These are phyloP conservation scores for Corydoras maculifer DNA, from an alignment of 2,113 vertebrate genomes.

Conservation along the genomic window DNA sequence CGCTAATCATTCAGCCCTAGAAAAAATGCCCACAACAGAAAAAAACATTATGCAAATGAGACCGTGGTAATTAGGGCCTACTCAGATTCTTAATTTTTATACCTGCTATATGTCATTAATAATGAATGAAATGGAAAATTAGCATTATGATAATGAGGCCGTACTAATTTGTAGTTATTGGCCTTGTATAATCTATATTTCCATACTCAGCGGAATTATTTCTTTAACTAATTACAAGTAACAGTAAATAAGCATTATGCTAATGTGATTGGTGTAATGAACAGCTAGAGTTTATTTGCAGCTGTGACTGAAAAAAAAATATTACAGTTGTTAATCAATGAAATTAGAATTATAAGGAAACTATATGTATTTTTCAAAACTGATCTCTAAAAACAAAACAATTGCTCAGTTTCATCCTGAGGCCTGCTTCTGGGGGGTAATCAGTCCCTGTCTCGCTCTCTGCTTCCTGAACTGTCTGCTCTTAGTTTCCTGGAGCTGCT, in stretches of 20 bases:
- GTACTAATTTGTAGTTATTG: not conserved
- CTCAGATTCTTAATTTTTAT: not conserved
- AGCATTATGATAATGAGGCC: slow-evolving; percentile 1
- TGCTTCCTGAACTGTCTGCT: slow-evolving; percentile 6
- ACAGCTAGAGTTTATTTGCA: not conserved
- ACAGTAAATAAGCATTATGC: not conserved
- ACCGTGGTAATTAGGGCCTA: not conserved
- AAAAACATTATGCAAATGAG: not conserved
- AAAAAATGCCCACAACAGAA: no score
- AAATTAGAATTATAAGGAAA: no score
- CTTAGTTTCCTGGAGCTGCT: slow-evolving; percentile 1
- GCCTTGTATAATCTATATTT: not conserved
- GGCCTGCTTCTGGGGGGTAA: not conserved
- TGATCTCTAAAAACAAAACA: no score
- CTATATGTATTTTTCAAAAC: no score
- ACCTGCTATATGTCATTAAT: not conserved
- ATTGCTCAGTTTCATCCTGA: not conserved
- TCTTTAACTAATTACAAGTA: not conserved
- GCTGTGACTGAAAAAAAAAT: no score
- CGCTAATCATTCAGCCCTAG: no score
- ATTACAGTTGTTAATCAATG: no score
- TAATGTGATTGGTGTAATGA: not conserved
- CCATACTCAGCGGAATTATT: not conserved
- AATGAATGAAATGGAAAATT: not conserved
- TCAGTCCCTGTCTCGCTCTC: slow-evolving; percentile 1